A percentile compares a stretch with the other conserved stretches of the same genome.
Conservation (phyloP, 2,888 invertebrate species). For the Drosophila mercatorum region DNA sequence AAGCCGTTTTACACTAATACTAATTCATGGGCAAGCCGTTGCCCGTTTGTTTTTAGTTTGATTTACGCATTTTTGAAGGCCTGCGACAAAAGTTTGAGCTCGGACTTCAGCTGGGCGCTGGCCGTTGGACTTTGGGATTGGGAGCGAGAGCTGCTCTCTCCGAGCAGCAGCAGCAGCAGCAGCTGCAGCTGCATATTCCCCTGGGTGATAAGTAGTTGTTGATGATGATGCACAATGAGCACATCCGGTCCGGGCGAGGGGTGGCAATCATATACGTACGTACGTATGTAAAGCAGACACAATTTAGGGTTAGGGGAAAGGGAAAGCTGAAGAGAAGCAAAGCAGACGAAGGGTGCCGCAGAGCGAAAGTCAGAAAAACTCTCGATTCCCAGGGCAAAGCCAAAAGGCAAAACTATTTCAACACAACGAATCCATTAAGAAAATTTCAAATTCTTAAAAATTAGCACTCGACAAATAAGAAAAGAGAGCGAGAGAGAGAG, state of each 20-base stretch:
- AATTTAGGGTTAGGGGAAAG: slow-evolving; percentile 10
- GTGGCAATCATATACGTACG: neutral
- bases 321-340: too few relatives aligned
- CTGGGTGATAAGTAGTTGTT: slow-evolving; percentile 61
- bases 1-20: slow-evolving; percentile 64
- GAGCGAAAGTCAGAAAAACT: slow-evolving; percentile 18
- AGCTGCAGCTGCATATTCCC: slow-evolving; percentile 44
- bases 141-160: neutral
- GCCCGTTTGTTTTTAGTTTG: slow-evolving; percentile 62
- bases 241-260: slow-evolving; percentile 60
- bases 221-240: slow-evolving; percentile 63
- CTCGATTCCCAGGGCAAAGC: slow-evolving; percentile 36
- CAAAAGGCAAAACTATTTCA: slow-evolving; percentile 43
- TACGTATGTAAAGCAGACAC: slow-evolving; percentile 3
- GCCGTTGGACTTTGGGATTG: neutral
- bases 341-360: neutral
- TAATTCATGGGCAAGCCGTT: slow-evolving; percentile 54
- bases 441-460: slow-evolving; percentile 68
- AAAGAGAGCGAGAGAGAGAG: neutral
- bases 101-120: neutral
- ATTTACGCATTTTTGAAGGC: slow-evolving; percentile 68
- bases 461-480: slow-evolving; percentile 45
- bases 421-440: slow-evolving; percentile 58
- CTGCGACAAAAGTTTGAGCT: slow-evolving; percentile 25
- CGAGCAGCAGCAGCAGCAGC: neutral